Base-by-base conservation (phyloP, 2,888 invertebrate species). In the Geophilus truncorum region DNA sequence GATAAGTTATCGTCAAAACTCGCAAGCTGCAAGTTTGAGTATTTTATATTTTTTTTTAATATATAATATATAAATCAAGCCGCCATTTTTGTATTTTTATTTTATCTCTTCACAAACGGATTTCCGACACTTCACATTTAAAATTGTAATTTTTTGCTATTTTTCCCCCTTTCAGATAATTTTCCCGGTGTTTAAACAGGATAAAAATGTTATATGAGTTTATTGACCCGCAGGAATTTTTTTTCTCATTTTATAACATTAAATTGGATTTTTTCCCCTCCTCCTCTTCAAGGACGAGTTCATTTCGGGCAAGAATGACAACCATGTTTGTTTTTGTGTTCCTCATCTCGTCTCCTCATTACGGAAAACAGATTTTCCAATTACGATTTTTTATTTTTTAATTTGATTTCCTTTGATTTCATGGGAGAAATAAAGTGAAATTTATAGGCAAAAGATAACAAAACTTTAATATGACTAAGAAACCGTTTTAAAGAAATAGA, bases 401-500 rank as follows among this genome's bases (percentile, higher is more conserved):
- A 18, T 45, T 45, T 12, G 18, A 12, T 4, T 4, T 45, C 45
- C 5, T 7, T 45, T 45, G 45, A 18, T 9, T 45, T 45, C 15
- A 70, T n/a, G 12, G 12, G 10, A 15, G 9, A 10, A 70, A 70
- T 25, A 25, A 2, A 23, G 1, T 25, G 28, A 28, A 28, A 10
- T 7, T 10, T 25, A 12, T 10, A 70, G 25, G 28, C 25, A 23
- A 70, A 62, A 70, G 70, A 70, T 70, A 70, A 70, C 70, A 70
- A 70, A 70, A 70, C 12, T 70, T 70, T 70, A 70, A 70, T 70
- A 70, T 25, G 23, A 70, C 70, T 70, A 70, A 25, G 70, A 70
- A 70, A 70, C 25, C 4, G 70, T 70, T 12, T 62, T 28, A 70
- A 70, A 70, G 70, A 70, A 70, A 70, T 70, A 70, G 23, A 70